Evolutionary conservation across 92 coral and sea anemone species (phyloP).

Genomic region (Palythoa heliodiscus): DNA sequence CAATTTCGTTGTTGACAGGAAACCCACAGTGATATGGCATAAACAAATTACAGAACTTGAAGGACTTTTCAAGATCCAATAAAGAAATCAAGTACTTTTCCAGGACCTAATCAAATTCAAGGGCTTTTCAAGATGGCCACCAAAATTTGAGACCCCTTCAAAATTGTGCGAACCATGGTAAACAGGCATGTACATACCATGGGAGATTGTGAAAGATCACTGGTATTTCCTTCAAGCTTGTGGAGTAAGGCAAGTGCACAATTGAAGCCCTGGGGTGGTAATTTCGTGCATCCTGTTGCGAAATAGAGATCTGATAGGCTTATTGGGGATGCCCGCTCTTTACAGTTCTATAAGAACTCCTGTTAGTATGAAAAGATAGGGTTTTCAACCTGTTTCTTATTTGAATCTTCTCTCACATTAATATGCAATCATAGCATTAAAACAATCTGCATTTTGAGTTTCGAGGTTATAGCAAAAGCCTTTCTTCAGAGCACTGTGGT

Average conservation of each 20-base stretch:
- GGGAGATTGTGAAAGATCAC: too few relatives aligned
- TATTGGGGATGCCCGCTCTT: constrained; percentile 41
- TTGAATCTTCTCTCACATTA: constrained; percentile 49
- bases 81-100: too few relatives aligned
- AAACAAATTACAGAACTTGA: too few relatives aligned
- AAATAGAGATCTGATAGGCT: constrained; percentile 49
- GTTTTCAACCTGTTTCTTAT: constrained; percentile 40
- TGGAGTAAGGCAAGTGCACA: constrained; percentile 58
- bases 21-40: too few relatives aligned
- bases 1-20: too few relatives aligned
- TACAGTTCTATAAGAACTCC: constrained; percentile 49
- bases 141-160: too few relatives aligned
- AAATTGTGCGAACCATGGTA: too few relatives aligned
- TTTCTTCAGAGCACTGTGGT: constrained; percentile 45
- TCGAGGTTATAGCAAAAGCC: constrained; percentile 50
- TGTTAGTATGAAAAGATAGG: constrained; percentile 62
- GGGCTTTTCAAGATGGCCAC: too few relatives aligned
- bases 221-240: constrained; percentile 43
- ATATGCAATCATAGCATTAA: constrained; percentile 40
- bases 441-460: constrained; percentile 31
- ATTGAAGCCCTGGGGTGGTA: constrained; percentile 58
- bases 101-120: too few relatives aligned
- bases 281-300: constrained; percentile 46
- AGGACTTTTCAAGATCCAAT: too few relatives aligned
- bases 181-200: too few relatives aligned